phyloP scores from a whole-genome alignment of 2,797 vertebrate species.

The Coluber constrictor region DNA sequence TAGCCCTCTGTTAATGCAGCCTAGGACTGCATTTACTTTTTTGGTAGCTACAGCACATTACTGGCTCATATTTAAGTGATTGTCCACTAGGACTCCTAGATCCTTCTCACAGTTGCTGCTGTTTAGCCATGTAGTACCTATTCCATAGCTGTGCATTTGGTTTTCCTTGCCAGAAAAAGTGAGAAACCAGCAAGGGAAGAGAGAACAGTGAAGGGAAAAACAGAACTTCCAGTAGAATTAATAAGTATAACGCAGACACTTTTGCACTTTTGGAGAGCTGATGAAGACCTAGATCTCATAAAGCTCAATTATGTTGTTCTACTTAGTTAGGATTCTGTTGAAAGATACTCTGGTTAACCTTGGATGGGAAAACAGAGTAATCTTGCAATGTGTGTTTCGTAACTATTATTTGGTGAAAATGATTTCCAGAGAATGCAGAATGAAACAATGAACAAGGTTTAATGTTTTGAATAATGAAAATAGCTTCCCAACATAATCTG shows the following conservation, averaged over 20 bases:
- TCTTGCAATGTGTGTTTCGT: neutral
- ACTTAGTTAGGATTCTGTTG: neutral
- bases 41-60: neutral
- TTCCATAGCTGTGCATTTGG: neutral
- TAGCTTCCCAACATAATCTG: neutral
- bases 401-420: neutral
- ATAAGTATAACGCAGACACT: neutral
- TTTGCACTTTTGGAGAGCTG: neutral
- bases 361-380: neutral
- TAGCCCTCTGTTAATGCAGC: neutral
- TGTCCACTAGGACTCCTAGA: neutral
- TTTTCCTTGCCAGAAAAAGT: neutral
- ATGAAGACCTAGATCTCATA: neutral
- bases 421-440: neutral
- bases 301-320: neutral
- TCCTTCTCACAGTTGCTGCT: neutral
- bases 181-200: neutral
- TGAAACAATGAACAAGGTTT: neutral
- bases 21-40: neutral
- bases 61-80: neutral
- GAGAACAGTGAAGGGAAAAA: neutral
- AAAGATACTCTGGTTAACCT: neutral
- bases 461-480: neutral
- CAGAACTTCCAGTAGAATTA: neutral
- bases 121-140: neutral